Evolutionary conservation across 2,113 vertebrate genomes (phyloP).

Genomic region (Lophura nycthemera): DNA sequence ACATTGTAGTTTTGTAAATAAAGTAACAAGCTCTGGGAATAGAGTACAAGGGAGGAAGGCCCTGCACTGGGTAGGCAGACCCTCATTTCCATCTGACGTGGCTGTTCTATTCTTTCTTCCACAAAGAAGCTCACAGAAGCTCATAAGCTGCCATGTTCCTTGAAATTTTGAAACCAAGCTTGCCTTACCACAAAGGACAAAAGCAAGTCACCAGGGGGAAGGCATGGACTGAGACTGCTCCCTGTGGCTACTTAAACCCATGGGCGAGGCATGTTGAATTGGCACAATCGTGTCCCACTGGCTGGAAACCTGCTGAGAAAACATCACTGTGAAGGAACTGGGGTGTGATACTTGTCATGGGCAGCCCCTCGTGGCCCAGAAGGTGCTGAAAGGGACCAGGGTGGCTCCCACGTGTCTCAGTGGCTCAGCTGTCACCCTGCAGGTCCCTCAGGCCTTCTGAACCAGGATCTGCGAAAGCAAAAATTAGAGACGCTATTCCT

Average conservation of each 20-base stretch:
- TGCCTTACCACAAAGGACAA: neutral
- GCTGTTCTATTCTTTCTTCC: neutral
- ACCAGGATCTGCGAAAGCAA: rapidly evolving
- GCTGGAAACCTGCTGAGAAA: neutral
- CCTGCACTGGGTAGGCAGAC: neutral
- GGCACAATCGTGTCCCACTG: neutral
- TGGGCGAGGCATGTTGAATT: rapidly evolving
- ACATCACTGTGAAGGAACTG: neutral
- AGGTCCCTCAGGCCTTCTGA: neutral
- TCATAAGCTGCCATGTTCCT: neutral
- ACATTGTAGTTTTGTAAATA: neutral
- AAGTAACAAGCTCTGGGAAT: neutral
- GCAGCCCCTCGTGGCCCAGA: neutral
- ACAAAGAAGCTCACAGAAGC: neutral
- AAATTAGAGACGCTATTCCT: neutral
- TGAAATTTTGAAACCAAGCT: neutral
- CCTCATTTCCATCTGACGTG: neutral
- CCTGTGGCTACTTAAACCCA: neutral
- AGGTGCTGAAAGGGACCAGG: neutral
- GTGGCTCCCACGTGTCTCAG: rapidly evolving
- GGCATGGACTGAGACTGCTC: neutral
- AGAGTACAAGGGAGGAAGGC: neutral
- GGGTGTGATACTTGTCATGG: neutral
- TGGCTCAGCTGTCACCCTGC: neutral
- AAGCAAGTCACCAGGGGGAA: neutral